Conservation (phyloP, 35 echinoderm and acorn worm genomes). For the Diadema setosum region DNA sequence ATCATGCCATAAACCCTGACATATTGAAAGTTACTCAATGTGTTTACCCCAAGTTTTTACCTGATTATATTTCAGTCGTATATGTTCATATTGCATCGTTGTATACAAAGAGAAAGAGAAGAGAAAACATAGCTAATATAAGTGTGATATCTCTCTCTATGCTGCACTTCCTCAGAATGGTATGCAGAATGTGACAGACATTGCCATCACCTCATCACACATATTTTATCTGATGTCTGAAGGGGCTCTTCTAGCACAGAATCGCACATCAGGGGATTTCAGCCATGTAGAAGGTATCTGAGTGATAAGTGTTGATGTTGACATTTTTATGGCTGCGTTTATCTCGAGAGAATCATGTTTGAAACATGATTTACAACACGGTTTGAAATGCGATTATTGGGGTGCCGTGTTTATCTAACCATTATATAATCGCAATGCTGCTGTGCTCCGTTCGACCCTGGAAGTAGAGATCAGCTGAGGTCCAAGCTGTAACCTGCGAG, state of each 20-base stretch:
- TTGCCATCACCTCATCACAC: not conserved
- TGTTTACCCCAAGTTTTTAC: no score
- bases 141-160: not conserved
- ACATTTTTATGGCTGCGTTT: not conserved
- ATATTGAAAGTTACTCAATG: no score
- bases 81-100: not conserved
- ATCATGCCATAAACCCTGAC: not conserved
- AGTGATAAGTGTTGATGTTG: not conserved
- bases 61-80: not conserved
- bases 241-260: not conserved
- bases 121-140: not conserved
- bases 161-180: not conserved
- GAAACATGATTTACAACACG: not conserved
- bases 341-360: not conserved
- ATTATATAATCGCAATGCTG: not conserved
- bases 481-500: no score
- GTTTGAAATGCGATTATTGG: not conserved
- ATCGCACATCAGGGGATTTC: not conserved
- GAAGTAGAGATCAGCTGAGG: not conserved
- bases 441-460: not conserved
- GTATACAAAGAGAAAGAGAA: not conserved
- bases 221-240: not conserved
- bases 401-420: not conserved
- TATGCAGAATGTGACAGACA: not conserved
- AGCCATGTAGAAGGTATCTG: not conserved